Percentiles rank a stretch among this genome's conserved stretches.
Conservation (phyloP, 2,797 vertebrate genomes). For the Syndactyla subalaris region DNA sequence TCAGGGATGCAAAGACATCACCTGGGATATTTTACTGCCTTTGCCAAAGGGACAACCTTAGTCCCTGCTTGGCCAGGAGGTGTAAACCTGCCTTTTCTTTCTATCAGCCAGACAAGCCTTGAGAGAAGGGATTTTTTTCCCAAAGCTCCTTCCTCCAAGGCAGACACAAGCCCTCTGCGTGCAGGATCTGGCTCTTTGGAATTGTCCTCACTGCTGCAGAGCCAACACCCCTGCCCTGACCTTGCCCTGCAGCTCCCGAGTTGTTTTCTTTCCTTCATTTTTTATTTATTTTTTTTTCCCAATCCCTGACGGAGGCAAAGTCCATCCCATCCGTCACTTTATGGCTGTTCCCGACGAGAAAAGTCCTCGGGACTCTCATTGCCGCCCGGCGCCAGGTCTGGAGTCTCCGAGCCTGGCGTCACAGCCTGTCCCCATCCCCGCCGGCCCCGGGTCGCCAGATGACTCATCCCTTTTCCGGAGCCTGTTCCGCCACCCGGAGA, state of each 20-base stretch:
- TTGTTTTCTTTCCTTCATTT: not conserved
- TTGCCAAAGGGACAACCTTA: not conserved
- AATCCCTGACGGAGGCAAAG: not conserved
- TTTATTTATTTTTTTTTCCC: not conserved
- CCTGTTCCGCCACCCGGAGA: not conserved
- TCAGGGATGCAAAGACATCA: not conserved
- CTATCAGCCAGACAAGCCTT: accelerated
- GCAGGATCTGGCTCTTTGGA: not conserved
- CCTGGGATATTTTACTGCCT: not conserved
- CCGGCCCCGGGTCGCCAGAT: not conserved
- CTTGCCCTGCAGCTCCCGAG: not conserved
- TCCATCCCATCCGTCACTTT: not conserved
- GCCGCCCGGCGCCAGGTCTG: not conserved
- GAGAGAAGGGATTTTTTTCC: not conserved
- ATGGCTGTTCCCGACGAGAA: not conserved
- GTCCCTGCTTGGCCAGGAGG: accelerated
- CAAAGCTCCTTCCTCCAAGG: not conserved
- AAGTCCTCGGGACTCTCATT: not conserved
- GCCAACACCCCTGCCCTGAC: not conserved
- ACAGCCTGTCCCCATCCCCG: not conserved
- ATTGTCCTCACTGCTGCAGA: not conserved
- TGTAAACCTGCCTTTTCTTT: not conserved
- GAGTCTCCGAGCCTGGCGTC: not conserved
- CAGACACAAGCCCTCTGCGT: not conserved
- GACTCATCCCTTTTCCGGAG: not conserved